Percentiles rank a stretch among this genome's conserved stretches.
Conservation (phyloP, 2,113 vertebrate genomes). For the Leptobrachium leishanense region DNA sequence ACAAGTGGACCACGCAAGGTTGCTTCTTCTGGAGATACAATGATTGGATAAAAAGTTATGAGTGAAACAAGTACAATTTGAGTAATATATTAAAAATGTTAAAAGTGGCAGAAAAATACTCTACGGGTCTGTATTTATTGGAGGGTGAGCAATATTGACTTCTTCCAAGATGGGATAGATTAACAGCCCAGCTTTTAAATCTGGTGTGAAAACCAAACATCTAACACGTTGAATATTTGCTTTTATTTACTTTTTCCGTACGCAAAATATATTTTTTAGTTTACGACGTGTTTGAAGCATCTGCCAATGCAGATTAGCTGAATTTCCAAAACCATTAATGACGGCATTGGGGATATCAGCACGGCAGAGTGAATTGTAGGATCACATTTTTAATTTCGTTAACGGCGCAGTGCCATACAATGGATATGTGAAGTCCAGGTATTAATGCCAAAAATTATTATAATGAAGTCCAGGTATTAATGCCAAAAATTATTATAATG, state of each 20-base stretch:
- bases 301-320: constrained; percentile 40
- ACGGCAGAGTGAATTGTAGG: constrained; percentile 18
- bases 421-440: not conserved
- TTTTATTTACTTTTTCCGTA: not conserved
- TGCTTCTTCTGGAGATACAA: too few species aligned
- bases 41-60: too few species aligned
- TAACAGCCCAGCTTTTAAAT: too few species aligned
- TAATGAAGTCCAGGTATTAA: not conserved
- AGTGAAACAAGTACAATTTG: too few species aligned
- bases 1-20: too few species aligned
- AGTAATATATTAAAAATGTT: too few species aligned
- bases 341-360: constrained; percentile 27
- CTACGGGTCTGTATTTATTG: too few species aligned
- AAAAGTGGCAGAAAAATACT: too few species aligned
- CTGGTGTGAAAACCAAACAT: not conserved
- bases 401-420: constrained; percentile 2
- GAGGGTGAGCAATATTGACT: too few species aligned
- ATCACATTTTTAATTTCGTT: constrained; percentile 35
- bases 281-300: constrained; percentile 43
- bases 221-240: not conserved
- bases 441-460: too few species aligned
- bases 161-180: too few species aligned
- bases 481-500: too few species aligned
- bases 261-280: constrained; percentile 30
- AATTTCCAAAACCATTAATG: constrained; percentile 38